Base-by-base conservation (phyloP, 2,797 vertebrate species). In the Sebastes baramenuke region DNA sequence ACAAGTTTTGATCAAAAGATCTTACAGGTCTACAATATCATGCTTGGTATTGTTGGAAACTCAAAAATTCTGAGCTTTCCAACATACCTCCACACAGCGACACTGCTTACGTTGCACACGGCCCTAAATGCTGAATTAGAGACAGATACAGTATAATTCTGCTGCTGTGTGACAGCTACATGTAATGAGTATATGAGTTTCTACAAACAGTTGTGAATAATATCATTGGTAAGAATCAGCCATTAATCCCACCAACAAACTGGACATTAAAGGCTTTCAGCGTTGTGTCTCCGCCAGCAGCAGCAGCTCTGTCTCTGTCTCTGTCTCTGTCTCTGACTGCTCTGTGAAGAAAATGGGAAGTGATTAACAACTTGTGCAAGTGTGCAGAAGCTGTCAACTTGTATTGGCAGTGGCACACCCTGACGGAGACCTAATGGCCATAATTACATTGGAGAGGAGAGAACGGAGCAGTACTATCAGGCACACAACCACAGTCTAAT, bases 381-480 rank as follows among this genome's bases (percentile, higher is more conserved):
- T 75, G 56, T 67, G 58, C 62, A 34, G 13, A 34, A 68, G 55
- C 67, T 84, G 79, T 84, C 77, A 66, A n/a, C 52, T 80, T 69
- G 10, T 61, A 77, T 69, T 58, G 65, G 77, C 38, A 25, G 61
- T 12, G 75, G 61, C 29, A 6, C 52, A 4, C 49, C 30, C 74
- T 76, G 77, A 87, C 18, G 13, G 60, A 70, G 61, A 64, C 49
- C 60, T 79, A 73, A 75, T 81, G 72, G 58, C 42, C 69, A 5
- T 52, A 78, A 89, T 89, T 78, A 70, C 59, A 70, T 62, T 22
- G 42, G 38, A 70, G 30, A 64, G n/a, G 60, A 64, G 46, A 24
- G 60, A n/a, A 27, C 42, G 49, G 49, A 75, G 32, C 38, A 18
- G 32, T 3, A 42, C 72, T 49, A 34, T 67, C 27, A 34, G 79